phyloP scores from a whole-genome alignment of 2,797 vertebrate genomes.

The Periophthalmus magnuspinnatus region DNA sequence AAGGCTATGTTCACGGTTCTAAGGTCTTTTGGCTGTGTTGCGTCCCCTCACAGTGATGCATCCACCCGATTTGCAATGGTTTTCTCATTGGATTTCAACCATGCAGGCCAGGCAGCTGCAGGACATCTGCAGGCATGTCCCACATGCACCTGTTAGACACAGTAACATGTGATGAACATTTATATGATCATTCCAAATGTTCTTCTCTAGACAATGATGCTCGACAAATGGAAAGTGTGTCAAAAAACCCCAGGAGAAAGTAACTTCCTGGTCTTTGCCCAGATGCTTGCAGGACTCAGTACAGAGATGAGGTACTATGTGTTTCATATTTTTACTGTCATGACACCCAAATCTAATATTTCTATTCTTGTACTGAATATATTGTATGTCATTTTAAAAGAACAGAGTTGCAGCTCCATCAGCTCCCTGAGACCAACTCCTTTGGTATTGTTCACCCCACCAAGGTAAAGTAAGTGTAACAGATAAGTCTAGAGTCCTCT shows the following conservation, averaged over 20 bases:
- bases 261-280: conserved; percentile 88
- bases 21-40: conserved; percentile 85
- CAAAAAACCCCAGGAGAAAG: conserved; percentile 81
- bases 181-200: background rate
- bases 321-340: background rate
- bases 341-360: background rate
- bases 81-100: conserved; percentile 89
- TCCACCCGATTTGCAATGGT: conserved; percentile 88
- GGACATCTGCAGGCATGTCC: conserved; percentile 88
- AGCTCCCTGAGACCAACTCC: conserved; percentile 78
- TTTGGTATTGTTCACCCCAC: conserved; percentile 84
- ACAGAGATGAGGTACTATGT: conserved; percentile 81
- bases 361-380: background rate
- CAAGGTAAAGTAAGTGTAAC: conserved; percentile 75
- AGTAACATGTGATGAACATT: background rate
- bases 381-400: conserved; percentile 59
- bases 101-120: conserved; percentile 80
- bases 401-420: conserved; percentile 87
- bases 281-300: conserved; percentile 88
- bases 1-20: conserved; percentile 88
- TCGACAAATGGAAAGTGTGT: conserved; percentile 85
- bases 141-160: conserved; percentile 8
- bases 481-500: background rate
- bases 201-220: conserved; percentile 85
- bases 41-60: conserved; percentile 72